These are phyloP conservation scores for Cephalopterus ornatus DNA, from an alignment of 2,113 vertebrate species.

Conservation along the genomic window DNA sequence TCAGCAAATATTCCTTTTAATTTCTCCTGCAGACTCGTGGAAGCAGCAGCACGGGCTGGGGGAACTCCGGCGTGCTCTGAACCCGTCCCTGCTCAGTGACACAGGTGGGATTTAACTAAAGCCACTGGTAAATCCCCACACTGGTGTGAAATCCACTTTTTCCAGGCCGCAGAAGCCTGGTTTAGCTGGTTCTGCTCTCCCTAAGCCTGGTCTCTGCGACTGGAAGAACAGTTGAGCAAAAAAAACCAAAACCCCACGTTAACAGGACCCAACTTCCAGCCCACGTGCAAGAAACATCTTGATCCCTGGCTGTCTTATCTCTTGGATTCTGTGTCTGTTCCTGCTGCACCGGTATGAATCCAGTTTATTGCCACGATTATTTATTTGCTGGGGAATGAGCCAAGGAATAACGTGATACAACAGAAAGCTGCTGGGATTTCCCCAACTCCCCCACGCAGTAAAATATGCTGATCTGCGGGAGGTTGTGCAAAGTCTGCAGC, in stretches of 20 bases:
- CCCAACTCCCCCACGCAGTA: background rate
- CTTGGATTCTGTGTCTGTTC: background rate
- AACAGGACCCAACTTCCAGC: background rate
- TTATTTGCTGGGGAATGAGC: slow-evolving; percentile 9
- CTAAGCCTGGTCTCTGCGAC: background rate
- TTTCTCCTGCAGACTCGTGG: background rate
- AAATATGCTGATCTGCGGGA: slow-evolving; percentile 3
- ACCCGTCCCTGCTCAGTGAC: background rate
- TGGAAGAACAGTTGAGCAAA: background rate
- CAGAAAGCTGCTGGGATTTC: slow-evolving; percentile 44
- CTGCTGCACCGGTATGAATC: background rate
- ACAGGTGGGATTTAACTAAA: background rate
- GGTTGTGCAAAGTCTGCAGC: slow-evolving; percentile 7
- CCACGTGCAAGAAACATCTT: background rate
- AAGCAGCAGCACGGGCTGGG: background rate
- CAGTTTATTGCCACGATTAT: background rate
- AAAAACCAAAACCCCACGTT: background rate
- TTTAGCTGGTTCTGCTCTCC: background rate
- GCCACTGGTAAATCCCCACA: fast-evolving
- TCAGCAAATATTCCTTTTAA: background rate
- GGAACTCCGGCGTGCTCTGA: too few species aligned
- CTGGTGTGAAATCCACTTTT: background rate
- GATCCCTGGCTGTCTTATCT: background rate
- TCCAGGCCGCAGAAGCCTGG: background rate
- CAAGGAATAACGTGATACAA: slow-evolving; percentile 2